A percentile compares a stretch with the other conserved stretches of the same genome.
Conservation (phyloP, 2,113 vertebrate species). For the Serinus canaria region DNA sequence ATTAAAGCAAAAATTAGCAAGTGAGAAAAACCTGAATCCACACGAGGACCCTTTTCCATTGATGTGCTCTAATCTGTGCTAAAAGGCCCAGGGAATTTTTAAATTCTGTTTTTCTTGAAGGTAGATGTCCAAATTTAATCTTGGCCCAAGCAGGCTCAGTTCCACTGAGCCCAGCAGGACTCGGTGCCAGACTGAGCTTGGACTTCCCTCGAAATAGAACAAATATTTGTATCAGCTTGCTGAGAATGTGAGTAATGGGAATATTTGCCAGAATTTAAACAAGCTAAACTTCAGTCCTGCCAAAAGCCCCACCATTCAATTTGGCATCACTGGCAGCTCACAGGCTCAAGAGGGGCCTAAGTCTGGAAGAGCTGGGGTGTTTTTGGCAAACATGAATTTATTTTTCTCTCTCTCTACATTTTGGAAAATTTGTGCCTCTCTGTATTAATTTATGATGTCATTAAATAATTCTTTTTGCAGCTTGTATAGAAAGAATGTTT, state of each 20-base stretch:
- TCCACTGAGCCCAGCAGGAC: neutral
- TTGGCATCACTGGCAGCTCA: constrained; percentile 54
- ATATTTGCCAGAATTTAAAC: constrained; percentile 56
- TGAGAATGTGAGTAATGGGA: constrained; percentile 50
- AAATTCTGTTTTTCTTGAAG: constrained; percentile 54
- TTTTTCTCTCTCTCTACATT: constrained; percentile 19
- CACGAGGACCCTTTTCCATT: neutral
- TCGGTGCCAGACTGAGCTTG: constrained; percentile 39
- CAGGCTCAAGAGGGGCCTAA: constrained; percentile 36
- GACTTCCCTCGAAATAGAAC: constrained; percentile 52
- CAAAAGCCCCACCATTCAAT: constrained; percentile 44
- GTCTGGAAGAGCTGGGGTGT: constrained; percentile 41
- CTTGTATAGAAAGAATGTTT: constrained; percentile 59
- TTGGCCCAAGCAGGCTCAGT: neutral
- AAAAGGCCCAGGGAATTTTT: neutral
- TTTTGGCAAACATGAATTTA: constrained; percentile 31
- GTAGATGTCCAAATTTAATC: constrained; percentile 33
- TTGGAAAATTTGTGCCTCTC: constrained; percentile 64
- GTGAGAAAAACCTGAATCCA: neutral
- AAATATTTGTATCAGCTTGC: constrained; percentile 65
- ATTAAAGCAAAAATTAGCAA: constrained; percentile 51
- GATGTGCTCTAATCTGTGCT: constrained; percentile 2
- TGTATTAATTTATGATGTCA: constrained; percentile 67
- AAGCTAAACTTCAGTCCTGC: constrained; percentile 48
- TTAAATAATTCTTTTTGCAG: constrained; percentile 71